Percentiles rank a stretch among this genome's conserved stretches.
Evolutionary conservation across 2,797 vertebrate species (phyloP).

Genomic region (Erethizon dorsatum): DNA sequence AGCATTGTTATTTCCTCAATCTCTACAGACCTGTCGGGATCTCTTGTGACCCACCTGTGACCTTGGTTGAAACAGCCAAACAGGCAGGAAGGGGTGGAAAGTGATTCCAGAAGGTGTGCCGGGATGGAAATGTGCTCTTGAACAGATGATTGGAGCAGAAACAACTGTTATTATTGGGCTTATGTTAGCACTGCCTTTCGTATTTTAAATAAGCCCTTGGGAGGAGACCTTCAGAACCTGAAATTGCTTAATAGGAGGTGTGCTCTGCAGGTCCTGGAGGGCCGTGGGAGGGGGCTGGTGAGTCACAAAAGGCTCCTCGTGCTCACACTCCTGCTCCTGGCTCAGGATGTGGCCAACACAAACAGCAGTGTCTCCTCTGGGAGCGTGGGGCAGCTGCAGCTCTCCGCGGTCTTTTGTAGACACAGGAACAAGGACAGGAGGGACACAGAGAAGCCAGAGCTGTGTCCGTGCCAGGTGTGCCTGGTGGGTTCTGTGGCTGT

Average conservation of each 20-base stretch:
- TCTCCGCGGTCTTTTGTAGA: accelerated
- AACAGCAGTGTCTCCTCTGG: accelerated
- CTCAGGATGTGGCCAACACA: accelerated
- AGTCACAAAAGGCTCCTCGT: neutral
- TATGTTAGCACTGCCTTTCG: neutral
- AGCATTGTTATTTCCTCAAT: accelerated
- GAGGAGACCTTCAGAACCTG: neutral
- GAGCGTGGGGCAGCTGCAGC: too few relatives aligned
- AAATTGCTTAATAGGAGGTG: neutral
- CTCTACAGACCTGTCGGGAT: neutral
- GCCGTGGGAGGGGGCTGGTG: neutral
- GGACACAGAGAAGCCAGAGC: too few relatives aligned
- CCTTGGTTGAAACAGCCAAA: neutral
- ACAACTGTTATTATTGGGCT: neutral
- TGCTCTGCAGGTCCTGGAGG: neutral
- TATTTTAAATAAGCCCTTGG: neutral
- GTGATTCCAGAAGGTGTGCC: neutral
- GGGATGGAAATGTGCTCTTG: neutral
- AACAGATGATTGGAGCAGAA: neutral
- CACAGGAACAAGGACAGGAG: neutral
- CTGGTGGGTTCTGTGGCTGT: neutral
- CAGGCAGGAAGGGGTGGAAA: neutral
- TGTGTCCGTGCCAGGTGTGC: accelerated
- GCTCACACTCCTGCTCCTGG: accelerated
- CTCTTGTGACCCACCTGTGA: neutral